Evolutionary conservation across 2,113 vertebrate species (phyloP).

Genomic region (Thunnus thynnus): DNA sequence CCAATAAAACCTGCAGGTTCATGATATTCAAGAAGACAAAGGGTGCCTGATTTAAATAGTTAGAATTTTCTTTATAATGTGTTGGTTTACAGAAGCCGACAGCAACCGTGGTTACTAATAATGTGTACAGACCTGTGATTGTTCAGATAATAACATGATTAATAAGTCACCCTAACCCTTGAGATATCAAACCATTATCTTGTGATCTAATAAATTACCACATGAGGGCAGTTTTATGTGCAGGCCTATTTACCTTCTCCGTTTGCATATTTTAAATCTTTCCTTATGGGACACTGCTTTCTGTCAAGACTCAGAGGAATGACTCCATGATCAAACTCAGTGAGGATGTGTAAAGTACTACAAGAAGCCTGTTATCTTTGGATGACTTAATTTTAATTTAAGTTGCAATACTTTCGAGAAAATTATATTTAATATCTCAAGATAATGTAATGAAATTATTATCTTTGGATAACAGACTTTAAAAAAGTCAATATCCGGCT

Average conservation of each 20-base stretch:
- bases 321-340: background rate
- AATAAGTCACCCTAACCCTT: background rate
- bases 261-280: background rate
- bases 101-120: background rate
- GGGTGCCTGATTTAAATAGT: background rate
- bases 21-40: background rate
- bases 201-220: background rate
- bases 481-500: conserved; percentile 20
- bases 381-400: background rate
- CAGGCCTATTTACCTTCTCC: background rate
- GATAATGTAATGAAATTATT: background rate
- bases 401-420: background rate
- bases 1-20: background rate
- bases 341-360: background rate
- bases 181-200: background rate
- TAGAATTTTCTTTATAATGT: too few species aligned
- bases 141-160: background rate
- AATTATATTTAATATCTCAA: background rate
- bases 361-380: background rate
- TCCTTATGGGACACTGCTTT: background rate
- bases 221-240: background rate
- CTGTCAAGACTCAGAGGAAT: background rate
- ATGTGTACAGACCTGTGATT: too few species aligned
- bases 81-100: too few species aligned
- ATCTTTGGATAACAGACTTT: background rate